Evolutionary conservation across 2,113 vertebrate species (phyloP), one percentile per base, ranked within the genome.

Genomic region (Lipotes vexillifer): DNA sequence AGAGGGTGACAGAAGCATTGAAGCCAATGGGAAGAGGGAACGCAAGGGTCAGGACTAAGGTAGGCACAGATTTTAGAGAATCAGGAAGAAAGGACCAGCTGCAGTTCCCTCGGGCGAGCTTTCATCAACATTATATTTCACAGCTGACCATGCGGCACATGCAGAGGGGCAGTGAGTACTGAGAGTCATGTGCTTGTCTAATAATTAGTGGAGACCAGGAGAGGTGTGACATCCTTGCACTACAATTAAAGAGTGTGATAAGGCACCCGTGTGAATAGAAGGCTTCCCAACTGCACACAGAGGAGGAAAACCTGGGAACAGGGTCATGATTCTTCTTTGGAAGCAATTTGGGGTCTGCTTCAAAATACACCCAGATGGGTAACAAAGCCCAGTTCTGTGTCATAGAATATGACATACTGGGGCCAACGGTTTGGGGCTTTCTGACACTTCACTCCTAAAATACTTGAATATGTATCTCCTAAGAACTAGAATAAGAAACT

Each of bases 401-500:
- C 55, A 27, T 1, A 75, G 46, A 59, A 29, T 46, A 5, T 29
- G 36, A 31, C 12, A 0, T 10, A 23, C 74, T 33, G 2, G 41
- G 33, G 23, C 65, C 57, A 74, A 11, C 46, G 90, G 61, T 63
- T n/a, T 57, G 2, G 12, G 14, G 14, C 0, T 85, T 85, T 91
- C 33, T 33, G 18, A 90, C 5, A 57, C 11, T 44, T 94, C 3
- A 65, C 21, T 29, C 31, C 52, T 84, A 93, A 77, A 71, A 33
- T 82, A 75, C 36, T 55, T 88, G 21, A 90, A 33, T 59, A 52
- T 31, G 2, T 95, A 21, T 38, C 57, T 83, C 15, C 55, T 75
- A 68, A 95, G n/a, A 87, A 41, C 27, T 85, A 55, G 77, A 93
- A 44, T 21, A 93, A 52, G 61, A 81, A 91, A 77, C 41, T 8